phyloP scores from a whole-genome alignment of 2,888 invertebrate species.

The Luperina testacea region DNA sequence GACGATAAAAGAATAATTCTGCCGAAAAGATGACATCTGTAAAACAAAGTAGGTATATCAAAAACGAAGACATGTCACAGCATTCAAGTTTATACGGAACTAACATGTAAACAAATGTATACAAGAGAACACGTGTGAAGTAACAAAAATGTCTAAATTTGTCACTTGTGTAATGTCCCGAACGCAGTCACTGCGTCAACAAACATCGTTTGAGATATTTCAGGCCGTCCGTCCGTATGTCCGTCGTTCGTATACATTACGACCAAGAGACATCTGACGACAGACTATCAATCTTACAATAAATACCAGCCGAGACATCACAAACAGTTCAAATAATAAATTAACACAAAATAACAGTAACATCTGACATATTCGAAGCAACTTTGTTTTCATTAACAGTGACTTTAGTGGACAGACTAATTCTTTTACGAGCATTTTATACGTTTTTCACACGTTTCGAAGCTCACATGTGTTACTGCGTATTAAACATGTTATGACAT shows the following conservation, averaged over 20 bases:
- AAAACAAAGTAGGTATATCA: conserved; percentile 17
- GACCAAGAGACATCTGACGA: conserved; percentile 87
- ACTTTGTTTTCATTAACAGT: conserved; percentile 77
- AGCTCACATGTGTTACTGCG: conserved; percentile 64
- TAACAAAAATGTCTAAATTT: conserved; percentile 74
- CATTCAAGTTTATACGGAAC: conserved; percentile 55
- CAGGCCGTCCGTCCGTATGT: conserved; percentile 76
- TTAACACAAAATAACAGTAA: conserved; percentile 54
- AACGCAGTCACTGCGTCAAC: conserved; percentile 79
- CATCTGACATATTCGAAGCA: conserved; percentile 52
- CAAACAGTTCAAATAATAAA: conserved; percentile 67
- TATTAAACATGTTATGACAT: conserved; percentile 86
- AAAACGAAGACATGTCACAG: conserved; percentile 52
- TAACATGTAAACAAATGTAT: conserved; percentile 62
- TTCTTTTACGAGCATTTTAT: conserved; percentile 81
- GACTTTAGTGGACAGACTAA: conserved; percentile 84
- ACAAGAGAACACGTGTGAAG: conserved; percentile 71
- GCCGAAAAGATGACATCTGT: conserved; percentile 26
- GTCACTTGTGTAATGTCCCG: conserved; percentile 80
- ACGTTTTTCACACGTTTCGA: conserved; percentile 85
- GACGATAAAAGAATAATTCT: conserved; percentile 12
- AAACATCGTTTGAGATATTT: conserved; percentile 86
- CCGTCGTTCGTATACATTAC: conserved; percentile 74
- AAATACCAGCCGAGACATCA: conserved; percentile 82
- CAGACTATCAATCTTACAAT: conserved; percentile 88